Evolutionary conservation across 2,888 invertebrate genomes (phyloP).

Genomic region (Lasioglossum villosulum): DNA sequence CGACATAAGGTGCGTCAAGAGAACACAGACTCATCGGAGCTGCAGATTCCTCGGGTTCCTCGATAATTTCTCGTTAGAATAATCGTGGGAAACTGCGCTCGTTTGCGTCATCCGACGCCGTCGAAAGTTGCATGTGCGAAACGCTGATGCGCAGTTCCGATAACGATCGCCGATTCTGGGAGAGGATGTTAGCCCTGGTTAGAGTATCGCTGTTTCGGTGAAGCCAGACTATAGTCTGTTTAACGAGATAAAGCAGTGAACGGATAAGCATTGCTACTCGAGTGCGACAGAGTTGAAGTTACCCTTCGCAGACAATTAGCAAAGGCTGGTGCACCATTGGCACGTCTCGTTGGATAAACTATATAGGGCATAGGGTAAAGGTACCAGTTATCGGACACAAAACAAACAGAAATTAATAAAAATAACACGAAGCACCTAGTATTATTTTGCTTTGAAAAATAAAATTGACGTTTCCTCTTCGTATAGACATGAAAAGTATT

Average conservation of each 20-base stretch:
- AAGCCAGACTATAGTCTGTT: not conserved
- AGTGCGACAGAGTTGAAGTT: not conserved
- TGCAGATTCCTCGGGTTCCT: not conserved
- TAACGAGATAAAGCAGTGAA: not conserved
- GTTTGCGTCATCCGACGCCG: constrained; percentile 39
- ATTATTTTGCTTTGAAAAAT: too few species aligned
- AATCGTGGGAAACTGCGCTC: constrained; percentile 28
- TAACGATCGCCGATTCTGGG: not conserved
- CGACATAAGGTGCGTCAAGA: not conserved
- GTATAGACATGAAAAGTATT: too few species aligned
- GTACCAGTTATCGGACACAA: too few species aligned
- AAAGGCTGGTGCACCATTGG: not conserved
- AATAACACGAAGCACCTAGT: too few species aligned
- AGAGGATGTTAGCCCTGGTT: not conserved
- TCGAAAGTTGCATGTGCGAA: constrained; percentile 2
- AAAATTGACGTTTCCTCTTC: too few species aligned
- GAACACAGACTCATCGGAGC: not conserved
- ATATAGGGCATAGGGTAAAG: too few species aligned
- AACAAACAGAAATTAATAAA: too few species aligned
- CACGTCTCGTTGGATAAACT: not conserved
- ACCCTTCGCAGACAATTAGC: not conserved
- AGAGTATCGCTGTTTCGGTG: not conserved
- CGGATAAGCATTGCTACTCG: too few species aligned
- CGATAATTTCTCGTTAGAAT: constrained; percentile 5
- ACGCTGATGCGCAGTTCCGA: not conserved